Evolutionary conservation across 2,113 vertebrate genomes (phyloP), one percentile per base, ranked within the genome.

Genomic region (Synchiropus splendidus): DNA sequence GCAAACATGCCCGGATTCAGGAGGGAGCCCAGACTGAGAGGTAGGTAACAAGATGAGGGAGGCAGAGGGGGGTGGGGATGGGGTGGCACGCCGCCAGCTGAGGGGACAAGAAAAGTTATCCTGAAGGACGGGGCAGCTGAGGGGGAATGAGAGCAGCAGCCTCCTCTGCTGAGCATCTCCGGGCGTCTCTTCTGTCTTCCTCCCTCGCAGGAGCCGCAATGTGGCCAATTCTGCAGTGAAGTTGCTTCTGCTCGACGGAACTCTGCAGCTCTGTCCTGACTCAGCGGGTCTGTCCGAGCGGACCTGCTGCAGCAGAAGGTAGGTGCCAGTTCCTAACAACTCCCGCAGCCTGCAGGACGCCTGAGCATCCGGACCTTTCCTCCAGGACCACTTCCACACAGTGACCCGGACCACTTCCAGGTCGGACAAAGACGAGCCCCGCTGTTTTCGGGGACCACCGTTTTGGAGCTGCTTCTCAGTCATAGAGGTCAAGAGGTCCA

Each of bases 61-160:
- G 16, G 31, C 50, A 21, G 34, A 12, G 36, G 9, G 52, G 35
- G 44, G 56, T 18, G 18, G 21, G 35, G 35, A 51, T 39, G 36
- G 58, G 43, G 16, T 72, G 74, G 75, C 63, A 61, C 45, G 18
- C 18, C 56, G 64, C 62, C 49, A 66, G 48, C 55, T 12, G 51
- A 54, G 45, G 63, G 72, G 75, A 79, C 48, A 42, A 57, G 51
- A 71, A 77, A 84, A 83, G 80, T 81, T 82, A 73, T 61, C 74
- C 50, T 54, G 61, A 68, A 45, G 52, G 43, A 52, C 9, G 61
- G 54, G 44, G 47, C 51, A 41, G 44, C 46, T 61, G 40, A 42
- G 33, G 57, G 58, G 54, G 55, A 44, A 48, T 27, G 33, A 50
- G 47, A 53, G 38, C 35, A 39, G 16, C 6, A 8, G 45, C 61